Base-by-base conservation (phyloP, 92 coral and sea anemone genomes). In the Actinernus sp. region DNA sequence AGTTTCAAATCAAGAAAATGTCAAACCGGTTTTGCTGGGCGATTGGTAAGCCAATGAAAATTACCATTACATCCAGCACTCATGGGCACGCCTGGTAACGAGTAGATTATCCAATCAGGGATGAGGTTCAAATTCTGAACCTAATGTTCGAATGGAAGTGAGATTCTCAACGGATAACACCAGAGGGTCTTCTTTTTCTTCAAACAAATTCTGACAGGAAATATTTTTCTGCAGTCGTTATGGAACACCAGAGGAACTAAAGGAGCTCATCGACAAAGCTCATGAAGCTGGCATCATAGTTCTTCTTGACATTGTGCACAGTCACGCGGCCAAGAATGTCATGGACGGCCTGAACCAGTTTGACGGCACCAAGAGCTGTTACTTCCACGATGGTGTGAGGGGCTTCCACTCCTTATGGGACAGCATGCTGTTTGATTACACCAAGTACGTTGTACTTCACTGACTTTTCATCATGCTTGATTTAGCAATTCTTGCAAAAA, bases 341-440 rank as follows among this genome's bases (percentile, higher is more conserved):
- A 82, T 95, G 81, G 99, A 95, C 81, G 99, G 99, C 10, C 49
- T 95, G 36, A 95, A 95, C 65, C 83, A 91, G 78, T 95, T 95
- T 81, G 99, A 95, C 47, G 99, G 99, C 10, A 83, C 99, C 0
- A 69, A 72, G 49, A 86, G 97, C 60, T 87, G 99, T 48, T 87
- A 95, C 76, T 91, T 91, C 36, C 97, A 91, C 45, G 85, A 70
- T 29, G 71, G 82, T 22, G 56, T 78, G 4, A 73, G 99, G 20
- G 97, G 99, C 4, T 43, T 38, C 8, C 98, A 93, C 50, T 55
- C 87, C 11, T 79, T 95, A 3, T 95, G 99, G 99, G 99, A 95
- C 70, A 95, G 99, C 65, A 65, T 95, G 20, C 54, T 93, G 34
- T 93, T 93, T 75, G 92, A 93, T 61, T 93, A 93, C 31, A 93